A percentile compares a stretch with the other conserved stretches of the same genome.
phyloP scores from a whole-genome alignment of 2,888 invertebrate genomes.

The Aquatica leii region DNA sequence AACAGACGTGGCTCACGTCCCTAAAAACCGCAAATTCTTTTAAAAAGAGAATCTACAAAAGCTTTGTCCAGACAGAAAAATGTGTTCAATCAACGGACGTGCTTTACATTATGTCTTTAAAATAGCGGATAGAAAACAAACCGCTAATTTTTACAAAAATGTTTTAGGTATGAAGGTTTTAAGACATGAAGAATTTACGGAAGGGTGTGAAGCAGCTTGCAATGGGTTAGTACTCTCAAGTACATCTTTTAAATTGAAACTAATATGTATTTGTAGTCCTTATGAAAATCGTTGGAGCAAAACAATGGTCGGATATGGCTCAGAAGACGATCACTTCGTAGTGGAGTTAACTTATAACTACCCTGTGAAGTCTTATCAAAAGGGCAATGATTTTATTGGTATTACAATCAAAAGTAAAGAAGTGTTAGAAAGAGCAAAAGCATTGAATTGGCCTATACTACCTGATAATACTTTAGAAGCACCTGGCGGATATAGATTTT shows the following conservation, averaged over 20 bases:
- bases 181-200: conserved; percentile 96
- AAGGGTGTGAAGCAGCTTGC: conserved; percentile 96
- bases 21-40: too few relatives aligned
- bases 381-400: conserved; percentile 92
- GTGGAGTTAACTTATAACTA: conserved; percentile 98
- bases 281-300: conserved; percentile 99
- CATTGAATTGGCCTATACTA: conserved; percentile 75
- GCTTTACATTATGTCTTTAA: conserved; percentile 97
- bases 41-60: too few relatives aligned
- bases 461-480: conserved; percentile 75
- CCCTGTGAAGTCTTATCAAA: conserved; percentile 84
- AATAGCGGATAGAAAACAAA: conserved; percentile 86
- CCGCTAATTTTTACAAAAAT: conserved; percentile 87
- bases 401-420: conserved; percentile 84
- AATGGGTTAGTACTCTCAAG: conserved; percentile 78
- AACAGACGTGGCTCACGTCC: too few relatives aligned
- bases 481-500: conserved; percentile 93
- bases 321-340: conserved; percentile 94
- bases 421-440: conserved; percentile 75
- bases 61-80: too few relatives aligned
- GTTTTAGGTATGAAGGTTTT: conserved; percentile 96
- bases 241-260: conserved; percentile 15
- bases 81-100: conserved; percentile 71
- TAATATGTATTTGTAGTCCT: conserved; percentile 70
- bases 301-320: conserved; percentile 98